Evolutionary conservation across 37 sponge, comb jelly and placozoan genomes (phyloP).

Genomic region (Diacarnus erythraeanus): DNA sequence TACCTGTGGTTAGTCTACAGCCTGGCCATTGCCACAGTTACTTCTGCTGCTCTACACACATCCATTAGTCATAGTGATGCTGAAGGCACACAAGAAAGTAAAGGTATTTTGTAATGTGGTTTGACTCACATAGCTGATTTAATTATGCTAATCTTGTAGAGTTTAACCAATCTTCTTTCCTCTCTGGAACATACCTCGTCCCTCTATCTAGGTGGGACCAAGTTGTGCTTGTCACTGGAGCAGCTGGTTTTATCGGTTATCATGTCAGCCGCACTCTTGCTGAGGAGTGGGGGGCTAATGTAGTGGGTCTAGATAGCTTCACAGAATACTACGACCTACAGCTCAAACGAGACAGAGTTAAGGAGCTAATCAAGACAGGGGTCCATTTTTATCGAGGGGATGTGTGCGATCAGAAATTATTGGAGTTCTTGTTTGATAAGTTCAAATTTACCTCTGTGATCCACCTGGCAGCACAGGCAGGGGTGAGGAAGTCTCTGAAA

Average conservation of each 20-base stretch:
- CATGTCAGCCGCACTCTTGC: conserved; percentile 39
- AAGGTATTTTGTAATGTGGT: no score
- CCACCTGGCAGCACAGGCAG: conserved; percentile 80
- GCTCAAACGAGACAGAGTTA: conserved; percentile 50
- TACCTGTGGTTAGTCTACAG: no score
- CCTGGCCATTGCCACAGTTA: no score
- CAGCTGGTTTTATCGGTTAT: conserved; percentile 82
- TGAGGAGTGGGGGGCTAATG: not conserved
- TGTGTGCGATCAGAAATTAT: conserved; percentile 57
- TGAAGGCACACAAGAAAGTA: no score
- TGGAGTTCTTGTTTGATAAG: conserved; percentile 39
- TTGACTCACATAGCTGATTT: no score
- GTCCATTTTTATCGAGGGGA: conserved; percentile 47
- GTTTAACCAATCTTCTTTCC: no score
- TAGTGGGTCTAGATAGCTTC: conserved; percentile 71
- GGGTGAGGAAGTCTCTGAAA: conserved; percentile 60
- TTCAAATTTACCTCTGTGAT: conserved; percentile 59
- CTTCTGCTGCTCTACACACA: no score
- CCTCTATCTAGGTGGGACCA: conserved; percentile 7
- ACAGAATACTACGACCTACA: conserved; percentile 47
- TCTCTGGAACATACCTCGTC: no score
- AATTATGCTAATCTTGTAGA: no score
- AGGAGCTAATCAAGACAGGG: conserved; percentile 27
- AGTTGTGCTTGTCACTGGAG: conserved; percentile 67
- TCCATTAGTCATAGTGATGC: no score